Conservation (phyloP, 1,140 invertebrate genomes). For the Melitaea cinxia region DNA sequence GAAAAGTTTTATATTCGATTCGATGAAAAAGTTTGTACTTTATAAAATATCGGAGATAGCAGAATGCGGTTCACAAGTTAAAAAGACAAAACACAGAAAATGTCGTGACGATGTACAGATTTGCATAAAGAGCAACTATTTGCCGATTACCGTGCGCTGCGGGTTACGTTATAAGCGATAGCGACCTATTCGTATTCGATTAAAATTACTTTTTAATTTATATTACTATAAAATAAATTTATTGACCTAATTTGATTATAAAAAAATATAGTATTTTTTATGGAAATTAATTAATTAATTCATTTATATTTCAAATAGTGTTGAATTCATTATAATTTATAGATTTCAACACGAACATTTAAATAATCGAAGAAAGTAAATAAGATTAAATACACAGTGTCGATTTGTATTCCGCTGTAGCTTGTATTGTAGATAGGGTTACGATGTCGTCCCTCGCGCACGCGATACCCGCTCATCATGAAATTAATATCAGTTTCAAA, state of each 20-base stretch:
- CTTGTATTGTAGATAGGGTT: constrained; percentile 17
- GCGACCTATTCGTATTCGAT: constrained; percentile 25
- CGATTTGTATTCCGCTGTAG: constrained; percentile 14
- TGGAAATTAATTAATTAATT: too few species aligned
- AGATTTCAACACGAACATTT: too few species aligned
- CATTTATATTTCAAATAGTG: too few species aligned
- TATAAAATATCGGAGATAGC: constrained; percentile 36
- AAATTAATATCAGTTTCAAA: constrained; percentile 76
- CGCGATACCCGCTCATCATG: constrained; percentile 60
- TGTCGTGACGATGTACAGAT: constrained; percentile 66
- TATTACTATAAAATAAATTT: too few species aligned
- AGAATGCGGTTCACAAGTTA: constrained; percentile 51
- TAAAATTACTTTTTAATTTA: too few species aligned
- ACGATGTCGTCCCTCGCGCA: constrained; percentile 43
- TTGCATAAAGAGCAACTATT: constrained; percentile 75
- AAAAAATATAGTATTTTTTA: too few species aligned
- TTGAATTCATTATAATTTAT: too few species aligned
- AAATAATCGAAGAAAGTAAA: background rate
- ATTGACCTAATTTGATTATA: too few species aligned
- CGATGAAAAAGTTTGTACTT: constrained; percentile 27
- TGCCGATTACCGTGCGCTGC: constrained; percentile 50
- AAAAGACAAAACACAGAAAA: constrained; percentile 64
- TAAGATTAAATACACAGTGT: background rate
- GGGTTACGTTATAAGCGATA: constrained; percentile 38
- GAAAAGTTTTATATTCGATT: constrained; percentile 22